These are phyloP conservation scores for Craseonycteris thonglongyai DNA, from an alignment of 2,113 vertebrate genomes.

Conservation along the genomic window DNA sequence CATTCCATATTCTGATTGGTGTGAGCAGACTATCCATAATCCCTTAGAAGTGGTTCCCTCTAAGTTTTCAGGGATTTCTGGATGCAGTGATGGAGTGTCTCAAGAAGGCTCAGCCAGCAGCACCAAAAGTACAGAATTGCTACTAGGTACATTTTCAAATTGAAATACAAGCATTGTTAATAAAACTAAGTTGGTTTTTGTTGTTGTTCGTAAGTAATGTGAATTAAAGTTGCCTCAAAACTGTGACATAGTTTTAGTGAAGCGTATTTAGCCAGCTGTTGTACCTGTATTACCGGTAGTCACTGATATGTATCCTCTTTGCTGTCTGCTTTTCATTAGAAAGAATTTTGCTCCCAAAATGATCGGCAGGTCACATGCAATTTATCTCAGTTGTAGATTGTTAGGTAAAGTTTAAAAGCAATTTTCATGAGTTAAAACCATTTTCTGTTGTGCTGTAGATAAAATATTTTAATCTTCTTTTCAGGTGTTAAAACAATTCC, in stretches of 20 bases:
- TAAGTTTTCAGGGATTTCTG: constrained; percentile 95
- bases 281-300: not conserved
- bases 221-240: not conserved
- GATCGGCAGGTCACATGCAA: not conserved
- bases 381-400: not conserved
- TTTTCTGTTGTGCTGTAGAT: not conserved
- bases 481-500: constrained; percentile 92
- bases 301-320: not conserved
- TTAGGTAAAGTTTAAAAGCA: constrained; percentile 1
- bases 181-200: not conserved
- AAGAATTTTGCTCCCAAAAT: not conserved
- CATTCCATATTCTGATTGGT: constrained; percentile 94
- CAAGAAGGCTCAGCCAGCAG: constrained; percentile 90
- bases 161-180: not conserved
- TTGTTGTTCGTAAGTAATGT: not conserved
- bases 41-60: constrained; percentile 93
- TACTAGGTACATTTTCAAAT: constrained; percentile 84
- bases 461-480: constrained; percentile 57
- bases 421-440: not conserved
- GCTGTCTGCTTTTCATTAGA: not conserved
- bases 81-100: constrained; percentile 94
- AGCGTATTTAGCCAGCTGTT: not conserved
- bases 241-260: not conserved
- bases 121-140: constrained; percentile 91
- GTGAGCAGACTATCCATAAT: constrained; percentile 89